Base-by-base conservation (phyloP, 1,140 invertebrate genomes). In the Anadara kagoshimensis region DNA sequence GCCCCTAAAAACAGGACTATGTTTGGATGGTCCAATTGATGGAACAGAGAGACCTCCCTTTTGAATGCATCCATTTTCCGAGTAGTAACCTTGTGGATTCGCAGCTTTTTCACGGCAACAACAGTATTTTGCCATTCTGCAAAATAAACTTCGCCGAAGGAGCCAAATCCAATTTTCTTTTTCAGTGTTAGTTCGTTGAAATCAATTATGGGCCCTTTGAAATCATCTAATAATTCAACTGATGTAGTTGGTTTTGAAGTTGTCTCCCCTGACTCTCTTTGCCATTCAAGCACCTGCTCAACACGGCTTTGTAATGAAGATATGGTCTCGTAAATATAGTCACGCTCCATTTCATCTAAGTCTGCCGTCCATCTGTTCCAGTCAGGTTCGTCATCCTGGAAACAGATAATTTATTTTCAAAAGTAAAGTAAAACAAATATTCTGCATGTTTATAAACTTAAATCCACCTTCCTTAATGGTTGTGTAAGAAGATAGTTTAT, bases 1-100 rank as follows among this genome's bases (percentile, higher is more conserved):
- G 81, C 81, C 12, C 78, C 78, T 10, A 80, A 24, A 43, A 78
- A 82, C 20, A 59, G 61, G 36, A 82, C 76, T 14, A 82, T 77
- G 41, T 76, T 80, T 2, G 53, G 64, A 54, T 82, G 74, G 18
- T 78, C 69, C 0, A 82, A 51, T 18, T 62, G n/a, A 36, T 74
- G 62, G 36, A 75, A 68, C 0, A 78, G 14, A 24, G 20, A 51
- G 2, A 82, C 66, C 59, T 82, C 78, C 5, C 67, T 26, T 7
- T 14, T 69, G 45, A 82, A 80, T 14, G 66, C 64, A 10, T 71
- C 20, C n/a, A 75, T 20, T 2, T 66, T 58, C 56, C 62, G 67
- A 22, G 73, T 74, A 0, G 76, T 69, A 2, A 80, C 65, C 44
- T 59, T 61, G 20, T 73, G 67, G 16, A 67, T 45, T 26, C 53